Evolutionary conservation across 2,113 vertebrate species (phyloP), one percentile per base, ranked within the genome.

Genomic region (Mesocricetus auratus): DNA sequence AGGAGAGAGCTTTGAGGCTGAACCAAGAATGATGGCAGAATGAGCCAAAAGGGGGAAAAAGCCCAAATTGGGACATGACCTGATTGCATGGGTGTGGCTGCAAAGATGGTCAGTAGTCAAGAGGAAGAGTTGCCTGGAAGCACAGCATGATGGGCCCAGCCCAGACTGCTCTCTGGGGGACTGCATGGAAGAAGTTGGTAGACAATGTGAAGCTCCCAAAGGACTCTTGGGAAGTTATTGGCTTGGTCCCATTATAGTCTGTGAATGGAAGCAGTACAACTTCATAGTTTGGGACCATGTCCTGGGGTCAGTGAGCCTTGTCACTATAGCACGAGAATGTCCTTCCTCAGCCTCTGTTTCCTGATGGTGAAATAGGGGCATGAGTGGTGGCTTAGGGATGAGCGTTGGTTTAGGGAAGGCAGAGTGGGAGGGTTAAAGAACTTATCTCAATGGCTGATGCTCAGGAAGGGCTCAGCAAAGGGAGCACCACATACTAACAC

Each of bases 61-160:
- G 47, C 22, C 33, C 64, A 75, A 47, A 47, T 3, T 13, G 47
- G 83, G 58, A 16, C 0, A 0, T 58, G 78, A 22, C 36, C 33
- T 62, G 62, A 53, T 53, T 39, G 39, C n/a, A 5, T 5, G 73
- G 69, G 21, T 5, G 4, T 24, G 66, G 6, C 26, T 66, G 10
- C 36, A 53, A 10, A 39, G 29, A 21, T 68, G 53, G 31, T 36
- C 9, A 13, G 86, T 73, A 69, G 47, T 15, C 39, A 56, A 31
- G 15, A 11, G 8, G 39, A 39, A 12, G 47, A 17, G 21, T 33
- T 12, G 3, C 2, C 0, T 1, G 7, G 24, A 29, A 3, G 0
- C 36, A 24, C 2, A 42, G 39, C 17, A 13, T 0, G 15, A 22
- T 7, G 71, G 64, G 29, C 56, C 26, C 0, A 4, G 53, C 0